Evolutionary conservation across 2,797 vertebrate species (phyloP).

Genomic region (Sphenopsis melanotis): DNA sequence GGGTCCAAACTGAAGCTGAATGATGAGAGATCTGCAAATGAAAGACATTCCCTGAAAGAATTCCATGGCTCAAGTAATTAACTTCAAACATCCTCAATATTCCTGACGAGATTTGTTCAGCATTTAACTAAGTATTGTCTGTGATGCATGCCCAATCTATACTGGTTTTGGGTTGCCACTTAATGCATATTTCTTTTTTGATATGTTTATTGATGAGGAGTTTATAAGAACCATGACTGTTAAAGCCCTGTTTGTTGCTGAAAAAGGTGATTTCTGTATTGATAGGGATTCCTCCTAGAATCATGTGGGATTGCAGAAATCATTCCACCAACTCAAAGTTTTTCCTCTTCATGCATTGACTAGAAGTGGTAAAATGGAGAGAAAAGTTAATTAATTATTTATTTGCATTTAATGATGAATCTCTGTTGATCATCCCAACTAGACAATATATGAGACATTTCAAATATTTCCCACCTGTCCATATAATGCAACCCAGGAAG

Average conservation of each 20-base stretch:
- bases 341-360: not conserved
- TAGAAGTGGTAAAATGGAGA: not conserved
- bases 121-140: not conserved
- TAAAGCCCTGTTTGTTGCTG: not conserved
- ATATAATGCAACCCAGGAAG: not conserved
- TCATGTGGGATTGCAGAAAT: not conserved
- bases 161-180: not conserved
- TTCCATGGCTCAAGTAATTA: not conserved
- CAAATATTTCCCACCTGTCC: not conserved
- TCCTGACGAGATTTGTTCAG: not conserved
- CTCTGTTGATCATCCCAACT: not conserved
- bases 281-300: not conserved
- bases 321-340: not conserved
- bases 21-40: not conserved
- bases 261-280: not conserved
- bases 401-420: not conserved
- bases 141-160: accelerated
- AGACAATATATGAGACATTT: not conserved
- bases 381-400: not conserved
- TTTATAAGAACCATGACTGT: not conserved
- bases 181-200: not conserved
- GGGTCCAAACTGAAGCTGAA: not conserved
- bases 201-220: not conserved
- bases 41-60: not conserved
- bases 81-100: not conserved